Evolutionary conservation across 2,797 vertebrate species (phyloP).

Genomic region (Tokudaia muenninki): DNA sequence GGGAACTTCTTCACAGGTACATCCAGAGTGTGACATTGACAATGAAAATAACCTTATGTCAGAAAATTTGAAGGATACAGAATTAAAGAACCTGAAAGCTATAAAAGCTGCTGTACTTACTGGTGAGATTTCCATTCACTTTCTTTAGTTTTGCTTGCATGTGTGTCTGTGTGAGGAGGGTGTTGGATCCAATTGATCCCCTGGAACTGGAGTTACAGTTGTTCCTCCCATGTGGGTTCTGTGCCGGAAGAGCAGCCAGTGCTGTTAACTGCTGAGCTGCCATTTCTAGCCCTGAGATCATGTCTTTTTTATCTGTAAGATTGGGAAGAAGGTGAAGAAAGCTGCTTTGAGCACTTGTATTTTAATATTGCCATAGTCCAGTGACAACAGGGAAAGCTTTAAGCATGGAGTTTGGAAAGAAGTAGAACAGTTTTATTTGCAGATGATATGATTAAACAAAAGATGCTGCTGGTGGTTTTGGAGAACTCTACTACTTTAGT

Average conservation of each 20-base stretch:
- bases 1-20: not conserved
- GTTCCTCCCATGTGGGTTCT: not conserved
- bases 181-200: not conserved
- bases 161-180: not conserved
- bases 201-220: not conserved
- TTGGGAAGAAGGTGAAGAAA: not conserved
- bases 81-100: constrained; percentile 23
- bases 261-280: not conserved
- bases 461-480: not conserved
- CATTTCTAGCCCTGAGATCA: not conserved
- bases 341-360: not conserved
- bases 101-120: constrained; percentile 18
- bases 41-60: not conserved
- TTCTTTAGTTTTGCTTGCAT: not conserved
- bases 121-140: not conserved
- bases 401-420: not conserved
- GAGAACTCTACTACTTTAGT: not conserved
- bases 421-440: constrained; percentile 12
- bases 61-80: not conserved
- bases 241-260: not conserved
- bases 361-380: not conserved
- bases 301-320: not conserved
- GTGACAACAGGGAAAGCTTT: not conserved
- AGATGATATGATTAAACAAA: not conserved
- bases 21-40: not conserved